Conservation (phyloP, 2,888 invertebrate genomes). For the Allygus modestus region DNA sequence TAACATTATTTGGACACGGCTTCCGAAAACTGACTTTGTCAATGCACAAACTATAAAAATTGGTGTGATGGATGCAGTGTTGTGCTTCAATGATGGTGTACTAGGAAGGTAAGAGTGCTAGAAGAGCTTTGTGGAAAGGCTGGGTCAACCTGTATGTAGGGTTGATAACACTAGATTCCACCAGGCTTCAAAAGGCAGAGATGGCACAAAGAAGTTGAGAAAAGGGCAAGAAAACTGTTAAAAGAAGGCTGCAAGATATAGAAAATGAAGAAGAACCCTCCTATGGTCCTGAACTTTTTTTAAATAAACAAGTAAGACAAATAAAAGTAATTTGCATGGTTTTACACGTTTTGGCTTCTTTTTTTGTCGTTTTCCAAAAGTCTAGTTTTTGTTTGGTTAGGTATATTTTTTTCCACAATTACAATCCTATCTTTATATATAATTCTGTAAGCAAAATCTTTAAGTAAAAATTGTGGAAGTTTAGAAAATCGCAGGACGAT, state of each 20-base stretch:
- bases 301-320: slow-evolving; percentile 17
- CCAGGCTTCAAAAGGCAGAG: slow-evolving; percentile 14
- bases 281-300: slow-evolving; percentile 47
- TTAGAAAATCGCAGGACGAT: too few relatives aligned
- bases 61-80: slow-evolving; percentile 37
- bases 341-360: background rate
- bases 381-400: background rate
- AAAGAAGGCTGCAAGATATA: slow-evolving; percentile 40
- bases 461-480: too few relatives aligned
- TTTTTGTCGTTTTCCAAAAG: slow-evolving; percentile 45
- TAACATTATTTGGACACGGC: slow-evolving; percentile 44
- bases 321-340: background rate
- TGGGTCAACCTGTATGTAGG: slow-evolving; percentile 35
- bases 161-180: slow-evolving; percentile 1
- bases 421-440: too few relatives aligned
- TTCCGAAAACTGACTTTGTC: slow-evolving; percentile 51
- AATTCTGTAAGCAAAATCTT: too few relatives aligned
- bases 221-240: slow-evolving; percentile 23
- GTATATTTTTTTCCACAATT: slow-evolving; percentile 33
- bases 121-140: slow-evolving; percentile 33
- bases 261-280: slow-evolving; percentile 24
- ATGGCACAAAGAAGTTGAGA: slow-evolving; percentile 25
- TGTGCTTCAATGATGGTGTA: slow-evolving; percentile 46
- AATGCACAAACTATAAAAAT: slow-evolving; percentile 43
- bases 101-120: slow-evolving; percentile 36